Evolutionary conservation across 1,140 invertebrate genomes (phyloP).

Genomic region (Lepidotrigona ventralis): DNA sequence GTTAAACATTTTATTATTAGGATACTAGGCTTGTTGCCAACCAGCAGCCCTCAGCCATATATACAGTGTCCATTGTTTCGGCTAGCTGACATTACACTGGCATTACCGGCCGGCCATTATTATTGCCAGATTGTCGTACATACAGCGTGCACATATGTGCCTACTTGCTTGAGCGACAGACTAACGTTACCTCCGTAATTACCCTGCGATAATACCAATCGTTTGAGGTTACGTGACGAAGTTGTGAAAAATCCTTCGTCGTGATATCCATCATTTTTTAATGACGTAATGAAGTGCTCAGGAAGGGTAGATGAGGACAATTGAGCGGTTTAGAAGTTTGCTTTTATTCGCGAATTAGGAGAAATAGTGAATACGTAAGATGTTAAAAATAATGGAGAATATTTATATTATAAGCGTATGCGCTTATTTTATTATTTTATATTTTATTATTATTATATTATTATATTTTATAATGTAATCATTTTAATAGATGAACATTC

Average conservation of each 20-base stretch:
- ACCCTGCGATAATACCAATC: slow-evolving; percentile 24
- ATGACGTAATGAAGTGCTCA: background rate
- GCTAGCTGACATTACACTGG: slow-evolving; percentile 16
- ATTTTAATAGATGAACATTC: too few relatives aligned
- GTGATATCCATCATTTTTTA: background rate
- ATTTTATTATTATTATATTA: too few relatives aligned
- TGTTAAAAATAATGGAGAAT: too few relatives aligned
- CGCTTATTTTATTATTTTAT: too few relatives aligned
- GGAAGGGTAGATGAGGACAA: background rate
- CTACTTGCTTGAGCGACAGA: slow-evolving; percentile 22
- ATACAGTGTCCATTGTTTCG: slow-evolving; percentile 13
- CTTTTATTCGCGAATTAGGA: background rate
- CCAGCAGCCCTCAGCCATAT: background rate
- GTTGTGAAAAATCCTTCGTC: background rate
- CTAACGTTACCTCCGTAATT: slow-evolving; percentile 30
- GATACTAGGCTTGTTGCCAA: background rate
- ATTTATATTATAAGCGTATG: too few relatives aligned
- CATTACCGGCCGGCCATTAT: slow-evolving; percentile 35
- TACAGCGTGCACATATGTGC: background rate
- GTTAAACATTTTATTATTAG: slow-evolving; percentile 39
- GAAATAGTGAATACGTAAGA: background rate
- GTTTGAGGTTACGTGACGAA: accelerated
- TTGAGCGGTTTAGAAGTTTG: background rate
- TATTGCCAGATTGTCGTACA: slow-evolving; percentile 36
- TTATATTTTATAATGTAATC: too few relatives aligned